These are phyloP conservation scores for Zapus hudsonius DNA, from an alignment of 2,113 vertebrate genomes.

Conservation along the genomic window DNA sequence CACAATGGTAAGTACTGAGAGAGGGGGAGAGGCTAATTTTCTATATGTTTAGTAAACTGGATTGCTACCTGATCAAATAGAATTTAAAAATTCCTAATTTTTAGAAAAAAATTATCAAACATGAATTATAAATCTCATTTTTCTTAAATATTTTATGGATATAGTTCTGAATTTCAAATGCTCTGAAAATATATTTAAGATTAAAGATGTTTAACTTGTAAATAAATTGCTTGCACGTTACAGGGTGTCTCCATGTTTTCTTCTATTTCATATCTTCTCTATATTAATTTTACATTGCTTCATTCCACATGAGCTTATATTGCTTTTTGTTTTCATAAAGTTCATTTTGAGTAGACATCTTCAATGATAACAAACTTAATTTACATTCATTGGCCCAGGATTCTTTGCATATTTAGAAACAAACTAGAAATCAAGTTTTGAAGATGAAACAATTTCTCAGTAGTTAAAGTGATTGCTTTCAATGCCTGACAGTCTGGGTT, in stretches of 20 bases:
- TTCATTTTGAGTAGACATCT: neutral
- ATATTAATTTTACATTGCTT: neutral
- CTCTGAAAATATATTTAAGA: neutral
- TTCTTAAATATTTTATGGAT: slow-evolving; percentile 19
- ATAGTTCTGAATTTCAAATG: neutral
- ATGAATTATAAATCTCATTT: neutral
- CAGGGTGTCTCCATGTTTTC: neutral
- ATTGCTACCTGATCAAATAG: neutral
- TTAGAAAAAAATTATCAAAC: slow-evolving; percentile 6
- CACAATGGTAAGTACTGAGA: neutral
- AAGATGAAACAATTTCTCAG: too few species aligned
- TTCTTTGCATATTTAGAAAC: neutral
- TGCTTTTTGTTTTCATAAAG: neutral
- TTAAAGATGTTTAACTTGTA: neutral
- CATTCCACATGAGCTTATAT: neutral
- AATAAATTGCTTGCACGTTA: neutral
- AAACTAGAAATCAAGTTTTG: too few species aligned
- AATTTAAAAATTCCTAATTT: neutral
- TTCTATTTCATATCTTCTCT: neutral
- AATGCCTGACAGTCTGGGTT: too few species aligned
- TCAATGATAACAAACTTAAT: neutral
- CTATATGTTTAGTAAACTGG: neutral
- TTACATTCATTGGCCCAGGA: neutral
- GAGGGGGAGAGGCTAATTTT: neutral
- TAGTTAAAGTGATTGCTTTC: too few species aligned